These are phyloP conservation scores for Drosophila parabipectinata DNA, from an alignment of 1,140 invertebrate species.

Conservation along the genomic window DNA sequence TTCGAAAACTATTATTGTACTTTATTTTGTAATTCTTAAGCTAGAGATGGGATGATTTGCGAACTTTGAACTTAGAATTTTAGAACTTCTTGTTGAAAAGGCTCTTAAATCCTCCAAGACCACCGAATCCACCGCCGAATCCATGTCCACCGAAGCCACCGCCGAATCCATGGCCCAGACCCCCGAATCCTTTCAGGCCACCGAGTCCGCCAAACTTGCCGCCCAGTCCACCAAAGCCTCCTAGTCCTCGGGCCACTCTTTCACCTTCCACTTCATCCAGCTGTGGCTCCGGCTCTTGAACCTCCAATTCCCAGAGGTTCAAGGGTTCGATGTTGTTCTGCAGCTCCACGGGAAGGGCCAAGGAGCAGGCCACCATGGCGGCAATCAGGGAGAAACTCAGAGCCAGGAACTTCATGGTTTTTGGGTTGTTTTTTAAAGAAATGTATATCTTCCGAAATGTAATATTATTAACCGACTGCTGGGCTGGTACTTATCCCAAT, in stretches of 20 bases:
- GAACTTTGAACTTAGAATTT: conserved; percentile 1
- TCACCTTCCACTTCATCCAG: conserved; percentile 25
- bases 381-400: conserved; percentile 34
- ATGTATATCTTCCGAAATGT: background rate
- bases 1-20: conserved; percentile 20
- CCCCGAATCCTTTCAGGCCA: conserved; percentile 57
- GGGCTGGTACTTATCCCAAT: conserved; percentile 53
- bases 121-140: conserved; percentile 57
- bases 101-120: conserved; percentile 56
- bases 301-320: conserved; percentile 37
- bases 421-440: background rate
- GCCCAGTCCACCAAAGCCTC: conserved; percentile 58
- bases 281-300: conserved; percentile 6
- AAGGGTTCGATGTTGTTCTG: conserved; percentile 30
- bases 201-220: conserved; percentile 59
- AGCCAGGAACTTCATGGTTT: conserved; percentile 55
- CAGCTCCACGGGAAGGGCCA: conserved; percentile 52
- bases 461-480: conserved; percentile 25
- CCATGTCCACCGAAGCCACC: conserved; percentile 58
- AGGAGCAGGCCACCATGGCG: conserved; percentile 17
- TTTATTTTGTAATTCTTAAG: conserved; percentile 28
- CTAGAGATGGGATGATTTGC: conserved; percentile 20
- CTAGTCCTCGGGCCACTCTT: conserved; percentile 59
- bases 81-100: conserved; percentile 62
- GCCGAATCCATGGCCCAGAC: conserved; percentile 52